Conservation (phyloP, 2,888 invertebrate species). For the Branchellion lobata region DNA sequence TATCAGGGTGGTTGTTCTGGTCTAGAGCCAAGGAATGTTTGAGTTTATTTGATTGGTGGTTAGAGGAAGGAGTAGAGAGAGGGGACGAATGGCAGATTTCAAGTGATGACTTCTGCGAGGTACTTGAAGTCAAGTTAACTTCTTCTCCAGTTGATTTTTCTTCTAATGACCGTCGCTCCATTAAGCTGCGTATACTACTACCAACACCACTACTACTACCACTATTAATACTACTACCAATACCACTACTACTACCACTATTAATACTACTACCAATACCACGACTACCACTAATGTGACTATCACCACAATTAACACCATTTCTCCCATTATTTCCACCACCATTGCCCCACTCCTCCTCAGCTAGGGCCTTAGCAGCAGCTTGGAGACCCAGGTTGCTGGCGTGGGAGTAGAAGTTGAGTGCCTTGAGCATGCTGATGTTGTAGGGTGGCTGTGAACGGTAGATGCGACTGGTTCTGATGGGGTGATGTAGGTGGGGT, state of each 20-base stretch:
- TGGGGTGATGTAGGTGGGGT: too few relatives aligned
- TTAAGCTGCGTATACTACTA: too few relatives aligned
- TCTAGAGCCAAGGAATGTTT: too few relatives aligned
- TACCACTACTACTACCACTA: too few relatives aligned
- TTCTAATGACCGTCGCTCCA: too few relatives aligned
- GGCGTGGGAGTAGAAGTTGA: conserved; percentile 58
- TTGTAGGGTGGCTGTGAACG: conserved; percentile 52
- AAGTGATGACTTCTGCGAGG: too few relatives aligned
- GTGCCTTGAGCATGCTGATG: conserved; percentile 58
- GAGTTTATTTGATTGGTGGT: background rate
- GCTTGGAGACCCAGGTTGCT: conserved; percentile 56
- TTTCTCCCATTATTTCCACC: background rate
- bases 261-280: background rate
- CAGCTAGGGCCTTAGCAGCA: conserved; percentile 47
- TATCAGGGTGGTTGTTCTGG: too few relatives aligned
- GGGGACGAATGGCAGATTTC: background rate
- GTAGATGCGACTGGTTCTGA: background rate
- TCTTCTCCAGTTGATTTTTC: too few relatives aligned
- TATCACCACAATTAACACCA: background rate
- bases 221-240: too few relatives aligned
- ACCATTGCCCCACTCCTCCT: too few relatives aligned
- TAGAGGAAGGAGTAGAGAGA: background rate
- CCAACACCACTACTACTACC: too few relatives aligned
- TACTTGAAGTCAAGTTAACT: too few relatives aligned
- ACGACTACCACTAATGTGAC: background rate